Conservation (phyloP, 2,797 vertebrate genomes). For the Arrhamphus sclerolepis region DNA sequence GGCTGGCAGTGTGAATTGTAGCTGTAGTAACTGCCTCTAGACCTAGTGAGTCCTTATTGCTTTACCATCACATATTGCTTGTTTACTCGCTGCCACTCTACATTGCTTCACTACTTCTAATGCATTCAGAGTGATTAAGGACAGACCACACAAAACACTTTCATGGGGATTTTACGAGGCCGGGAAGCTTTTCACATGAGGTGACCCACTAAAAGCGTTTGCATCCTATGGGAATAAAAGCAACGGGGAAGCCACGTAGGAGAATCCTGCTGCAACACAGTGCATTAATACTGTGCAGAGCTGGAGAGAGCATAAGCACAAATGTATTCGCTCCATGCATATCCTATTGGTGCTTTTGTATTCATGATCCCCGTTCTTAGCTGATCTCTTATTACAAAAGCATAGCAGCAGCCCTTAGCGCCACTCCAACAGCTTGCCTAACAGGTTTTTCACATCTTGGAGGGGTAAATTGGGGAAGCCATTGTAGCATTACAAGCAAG, state of each 20-base stretch:
- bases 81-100: conserved; percentile 62
- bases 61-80: conserved; percentile 76
- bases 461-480: conserved; percentile 48
- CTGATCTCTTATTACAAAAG: conserved; percentile 64
- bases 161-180: conserved; percentile 42
- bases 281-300: conserved; percentile 26
- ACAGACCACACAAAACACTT: conserved; percentile 46
- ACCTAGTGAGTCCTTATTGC: no score
- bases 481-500: conserved; percentile 35
- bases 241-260: conserved; percentile 16
- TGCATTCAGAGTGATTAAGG: conserved; percentile 55
- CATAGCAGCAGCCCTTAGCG: conserved; percentile 52
- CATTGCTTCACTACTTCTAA: conserved; percentile 50
- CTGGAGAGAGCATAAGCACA: conserved; percentile 34
- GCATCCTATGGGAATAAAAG: conserved; percentile 35
- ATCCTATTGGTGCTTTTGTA: conserved; percentile 67
- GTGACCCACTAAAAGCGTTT: conserved; percentile 58
- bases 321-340: conserved; percentile 56
- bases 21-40: conserved; percentile 15
- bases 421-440: conserved; percentile 52
- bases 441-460: conserved; percentile 56
- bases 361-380: conserved; percentile 64
- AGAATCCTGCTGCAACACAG: conserved; percentile 35
- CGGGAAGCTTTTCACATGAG: conserved; percentile 48
- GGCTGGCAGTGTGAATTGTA: no score